Evolutionary conservation across 2,888 invertebrate species (phyloP).

Genomic region (Meiosimyza decipiens): DNA sequence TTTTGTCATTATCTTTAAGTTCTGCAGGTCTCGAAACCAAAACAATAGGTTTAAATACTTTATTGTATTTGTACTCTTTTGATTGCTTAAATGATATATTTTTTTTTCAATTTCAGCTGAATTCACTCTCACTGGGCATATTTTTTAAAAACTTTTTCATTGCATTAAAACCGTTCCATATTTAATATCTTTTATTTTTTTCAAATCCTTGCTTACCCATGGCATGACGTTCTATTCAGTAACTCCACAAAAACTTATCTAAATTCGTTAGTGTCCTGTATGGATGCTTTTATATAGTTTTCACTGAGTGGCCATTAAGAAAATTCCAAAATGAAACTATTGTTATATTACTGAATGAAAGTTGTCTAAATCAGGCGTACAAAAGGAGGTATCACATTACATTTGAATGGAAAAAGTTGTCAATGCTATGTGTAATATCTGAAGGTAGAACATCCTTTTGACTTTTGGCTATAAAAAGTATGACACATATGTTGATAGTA

Average conservation of each 20-base stretch:
- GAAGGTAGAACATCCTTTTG: background rate
- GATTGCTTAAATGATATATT: too few species aligned
- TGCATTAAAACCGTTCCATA: conserved; percentile 11
- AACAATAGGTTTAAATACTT: too few species aligned
- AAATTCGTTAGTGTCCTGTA: too few species aligned
- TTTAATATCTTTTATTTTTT: background rate
- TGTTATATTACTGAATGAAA: conserved; percentile 2
- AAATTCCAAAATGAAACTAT: too few species aligned
- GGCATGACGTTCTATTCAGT: conserved; percentile 40
- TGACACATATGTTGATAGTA: too few species aligned
- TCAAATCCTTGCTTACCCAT: conserved; percentile 38
- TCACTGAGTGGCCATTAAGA: too few species aligned
- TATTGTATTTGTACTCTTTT: too few species aligned
- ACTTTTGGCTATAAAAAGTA: background rate
- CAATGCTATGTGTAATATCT: background rate
- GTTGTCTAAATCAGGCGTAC: conserved; percentile 9
- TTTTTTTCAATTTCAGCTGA: too few species aligned
- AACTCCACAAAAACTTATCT: conserved; percentile 3
- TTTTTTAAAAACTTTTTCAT: conserved; percentile 1
- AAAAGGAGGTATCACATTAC: conserved; percentile 23
- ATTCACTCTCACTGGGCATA: too few species aligned
- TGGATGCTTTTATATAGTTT: too few species aligned
- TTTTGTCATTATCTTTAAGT: too few species aligned
- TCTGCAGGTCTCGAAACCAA: too few species aligned
- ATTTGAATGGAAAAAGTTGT: background rate